Percentiles rank a stretch among this genome's conserved stretches.
phyloP scores from a whole-genome alignment of 2,797 vertebrate genomes.

The Mus spretus region DNA sequence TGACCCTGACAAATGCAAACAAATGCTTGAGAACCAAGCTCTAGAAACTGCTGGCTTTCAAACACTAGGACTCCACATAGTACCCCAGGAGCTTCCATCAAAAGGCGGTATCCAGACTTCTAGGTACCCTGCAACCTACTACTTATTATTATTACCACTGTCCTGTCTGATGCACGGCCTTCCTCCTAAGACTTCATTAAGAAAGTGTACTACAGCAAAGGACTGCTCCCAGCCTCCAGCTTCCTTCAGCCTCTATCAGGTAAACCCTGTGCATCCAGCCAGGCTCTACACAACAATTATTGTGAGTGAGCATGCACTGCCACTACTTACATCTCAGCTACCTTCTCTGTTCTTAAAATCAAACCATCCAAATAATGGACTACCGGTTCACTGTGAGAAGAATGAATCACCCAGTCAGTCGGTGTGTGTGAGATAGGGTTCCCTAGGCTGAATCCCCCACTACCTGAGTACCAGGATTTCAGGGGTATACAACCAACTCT shows the following conservation, averaged over 20 bases:
- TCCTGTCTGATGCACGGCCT: neutral
- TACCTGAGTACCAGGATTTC: neutral
- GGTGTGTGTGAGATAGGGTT: neutral
- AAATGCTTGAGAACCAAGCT: neutral
- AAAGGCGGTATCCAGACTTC: neutral
- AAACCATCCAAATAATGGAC: conserved; percentile 34
- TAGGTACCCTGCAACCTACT: neutral
- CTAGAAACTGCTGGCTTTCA: conserved; percentile 16
- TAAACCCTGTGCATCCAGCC: neutral
- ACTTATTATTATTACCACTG: neutral
- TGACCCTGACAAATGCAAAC: neutral
- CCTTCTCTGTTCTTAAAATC: conserved; percentile 59
- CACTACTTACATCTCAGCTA: neutral
- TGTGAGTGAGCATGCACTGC: too few species aligned
- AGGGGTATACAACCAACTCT: neutral
- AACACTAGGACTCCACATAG: neutral
- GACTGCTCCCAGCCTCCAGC: neutral
- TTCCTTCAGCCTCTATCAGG: neutral
- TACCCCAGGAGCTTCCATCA: neutral
- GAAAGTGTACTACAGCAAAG: neutral
- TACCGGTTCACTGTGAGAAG: conserved; percentile 40
- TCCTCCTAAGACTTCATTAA: conserved; percentile 28
- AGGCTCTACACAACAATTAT: neutral
- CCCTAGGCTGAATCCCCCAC: neutral
- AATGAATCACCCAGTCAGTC: neutral